A percentile compares a stretch with the other conserved stretches of the same genome.
Evolutionary conservation across 2,888 invertebrate species (phyloP).

Genomic region (Drosophila subsilvestris): DNA sequence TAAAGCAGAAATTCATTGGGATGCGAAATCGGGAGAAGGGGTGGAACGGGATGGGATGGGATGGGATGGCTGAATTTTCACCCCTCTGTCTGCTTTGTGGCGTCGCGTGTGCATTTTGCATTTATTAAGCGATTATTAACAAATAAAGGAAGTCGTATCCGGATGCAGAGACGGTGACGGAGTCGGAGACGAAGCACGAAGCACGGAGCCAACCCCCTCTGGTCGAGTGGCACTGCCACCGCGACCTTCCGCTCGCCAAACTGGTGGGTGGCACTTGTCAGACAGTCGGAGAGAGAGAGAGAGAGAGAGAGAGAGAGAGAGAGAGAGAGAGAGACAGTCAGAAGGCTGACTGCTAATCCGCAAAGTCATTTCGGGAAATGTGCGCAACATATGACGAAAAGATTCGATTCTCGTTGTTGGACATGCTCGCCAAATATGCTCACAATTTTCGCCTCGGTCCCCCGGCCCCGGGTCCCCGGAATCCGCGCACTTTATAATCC

Average conservation of each 20-base stretch:
- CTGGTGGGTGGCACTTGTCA: conserved; percentile 40
- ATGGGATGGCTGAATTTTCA: not conserved
- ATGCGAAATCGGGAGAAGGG: not conserved
- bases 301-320: no score
- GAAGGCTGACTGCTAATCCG: conserved; percentile 66
- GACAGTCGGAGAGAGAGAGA: not conserved
- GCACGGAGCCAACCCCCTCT: conserved; percentile 1
- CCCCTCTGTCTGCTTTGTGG: conserved; percentile 10
- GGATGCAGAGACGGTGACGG: conserved; percentile 37
- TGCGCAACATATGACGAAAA: conserved; percentile 76
- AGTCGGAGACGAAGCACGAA: conserved; percentile 18
- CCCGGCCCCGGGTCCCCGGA: not conserved
- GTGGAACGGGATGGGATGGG: not conserved
- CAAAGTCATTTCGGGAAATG: conserved; percentile 77
- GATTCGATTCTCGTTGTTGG: conserved; percentile 32
- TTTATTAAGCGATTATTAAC: conserved; percentile 83
- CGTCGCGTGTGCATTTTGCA: conserved; percentile 70
- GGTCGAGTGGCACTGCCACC: not conserved
- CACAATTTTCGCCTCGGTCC: conserved; percentile 58
- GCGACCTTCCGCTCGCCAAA: not conserved
- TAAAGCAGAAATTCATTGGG: conserved; percentile 45
- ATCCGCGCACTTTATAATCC: conserved; percentile 64
- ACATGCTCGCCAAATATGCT: conserved; percentile 78
- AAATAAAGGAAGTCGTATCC: conserved; percentile 60
- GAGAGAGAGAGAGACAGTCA: not conserved